Conservation (phyloP, 2,888 invertebrate species). For the Melanchra persicariae region DNA sequence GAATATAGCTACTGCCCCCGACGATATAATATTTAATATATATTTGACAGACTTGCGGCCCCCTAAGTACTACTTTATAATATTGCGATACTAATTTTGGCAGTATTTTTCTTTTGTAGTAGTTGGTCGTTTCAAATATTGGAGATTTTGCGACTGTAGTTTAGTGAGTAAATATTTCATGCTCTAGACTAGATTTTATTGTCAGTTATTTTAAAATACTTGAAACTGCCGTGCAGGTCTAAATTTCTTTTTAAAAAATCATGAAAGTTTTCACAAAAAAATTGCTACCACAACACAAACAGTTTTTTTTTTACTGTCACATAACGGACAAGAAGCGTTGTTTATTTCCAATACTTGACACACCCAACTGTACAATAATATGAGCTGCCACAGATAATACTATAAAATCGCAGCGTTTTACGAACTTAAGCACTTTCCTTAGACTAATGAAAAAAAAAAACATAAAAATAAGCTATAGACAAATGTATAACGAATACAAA, state of each 20-base stretch:
- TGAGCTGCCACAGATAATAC: constrained; percentile 68
- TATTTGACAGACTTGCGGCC: constrained; percentile 53
- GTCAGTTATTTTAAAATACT: constrained; percentile 15
- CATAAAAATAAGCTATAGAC: constrained; percentile 83
- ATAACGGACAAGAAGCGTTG: background rate
- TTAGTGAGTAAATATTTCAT: background rate
- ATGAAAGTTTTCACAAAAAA: background rate
- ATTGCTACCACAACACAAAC: background rate
- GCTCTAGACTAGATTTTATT: constrained; percentile 33
- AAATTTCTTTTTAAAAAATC: background rate
- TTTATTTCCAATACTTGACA: constrained; percentile 47
- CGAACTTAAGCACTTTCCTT: constrained; percentile 78
- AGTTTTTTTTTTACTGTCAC: too few species aligned
- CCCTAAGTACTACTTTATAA: constrained; percentile 63
- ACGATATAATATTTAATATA: constrained; percentile 42
- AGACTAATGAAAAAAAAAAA: constrained; percentile 76
- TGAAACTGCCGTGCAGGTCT: too few species aligned
- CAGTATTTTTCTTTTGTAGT: constrained; percentile 55
- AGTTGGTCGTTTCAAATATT: constrained; percentile 46
- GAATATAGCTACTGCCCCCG: constrained; percentile 42
- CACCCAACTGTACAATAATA: constrained; percentile 12
- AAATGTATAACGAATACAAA: constrained; percentile 83
- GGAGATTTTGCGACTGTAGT: background rate
- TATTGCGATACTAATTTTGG: constrained; percentile 58
- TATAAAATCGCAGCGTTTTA: constrained; percentile 65